Base-by-base conservation (phyloP, 1,140 invertebrate species). In the Mamestra configurata region DNA sequence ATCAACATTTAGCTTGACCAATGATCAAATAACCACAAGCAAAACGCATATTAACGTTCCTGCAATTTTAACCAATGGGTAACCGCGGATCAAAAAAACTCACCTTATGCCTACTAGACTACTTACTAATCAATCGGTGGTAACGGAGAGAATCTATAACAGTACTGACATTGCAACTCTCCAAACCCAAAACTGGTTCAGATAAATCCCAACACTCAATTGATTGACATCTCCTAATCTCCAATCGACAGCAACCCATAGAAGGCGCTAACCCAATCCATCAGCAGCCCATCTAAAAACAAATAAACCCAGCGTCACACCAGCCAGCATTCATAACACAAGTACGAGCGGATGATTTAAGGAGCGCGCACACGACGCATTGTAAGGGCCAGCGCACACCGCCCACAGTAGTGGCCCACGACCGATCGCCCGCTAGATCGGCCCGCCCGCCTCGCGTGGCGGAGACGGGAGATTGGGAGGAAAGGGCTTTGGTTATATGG, bases 391-490 rank as follows among this genome's bases (percentile, higher is more conserved):
- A 66, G 80, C 80, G 82, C 83, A 82, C 87, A 82, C 82, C 88
- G 85, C 88, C 89, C 86, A 90, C 89, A 87, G 89, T 89, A 89
- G 89, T 88, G 78, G 82, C 85, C 88, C 84, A 88, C 85, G 81
- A 82, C 77, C 83, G 84, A 84, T 82, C 85, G 79, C 31, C 15
- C 83, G 84, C 86, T 90, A 89, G 88, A 89, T 89, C 88, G 85
- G 89, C 88, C 90, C 89, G 85, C 90, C 89, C 86, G 86, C 84
- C 79, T 85, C 84, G 89, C 71, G 35, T 80, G 88, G 83, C 61
- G 57, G 57, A 49, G 6, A 13, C 13, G 70, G 7, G 11, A 8
- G 3, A 20, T 35, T 73, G 51, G 79, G 55, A 84, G 87, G 88
- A 88, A 43, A 59, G 3, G 77, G 84, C 79, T 87, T 88, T 70